Evolutionary conservation across 2,113 vertebrate species (phyloP), one percentile per base, ranked within the genome.

Genomic region (Brachyistius frenatus): DNA sequence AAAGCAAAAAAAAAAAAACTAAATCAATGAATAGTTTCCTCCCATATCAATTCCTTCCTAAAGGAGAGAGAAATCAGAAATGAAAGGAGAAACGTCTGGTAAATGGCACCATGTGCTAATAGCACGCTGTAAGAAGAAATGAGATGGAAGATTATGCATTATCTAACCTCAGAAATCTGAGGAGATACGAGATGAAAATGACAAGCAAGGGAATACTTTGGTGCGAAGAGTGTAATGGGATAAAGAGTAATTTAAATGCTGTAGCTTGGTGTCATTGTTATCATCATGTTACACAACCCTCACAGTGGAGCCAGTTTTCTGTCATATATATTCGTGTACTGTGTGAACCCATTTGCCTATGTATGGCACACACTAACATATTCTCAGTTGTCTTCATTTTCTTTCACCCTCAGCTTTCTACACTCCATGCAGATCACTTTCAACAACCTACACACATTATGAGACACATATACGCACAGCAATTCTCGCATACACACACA

Each of bases 91-190:
- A 78, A 39, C 70, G 46, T 88, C 23, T 83, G 47, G 62, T 66
- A 69, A 60, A 75, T 57, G 31, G 14, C 54, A 41, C 35, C 9
- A 0, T 57, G 23, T 71, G 16, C 23, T 79, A 66, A 67, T 73
- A 62, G 80, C 30, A 74, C 8, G 53, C 64, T 58, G 46, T 35
- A 63, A 52, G 63, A 39, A 62, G 46, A 69, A 76, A 88, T 78
- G 41, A 80, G 73, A 87, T 84, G 67, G 61, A 61, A 49, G 35
- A 88, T 84, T 44, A 79, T 85, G 60, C 71, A 35, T 88, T 79
- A 77, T 86, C 80, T 63, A 64, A 78, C 46, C 46, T 66, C 36
- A 13, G 37, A 80, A 76, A 73, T 52, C 66, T 71, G 61, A 76
- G 30, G 58, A 70, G 63, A 60, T 82, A 54, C 7, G 64, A 83